A percentile compares a stretch with the other conserved stretches of the same genome.
These are phyloP conservation scores for Graptemys geographica DNA, from an alignment of 2,797 vertebrate species.

Conservation along the genomic window DNA sequence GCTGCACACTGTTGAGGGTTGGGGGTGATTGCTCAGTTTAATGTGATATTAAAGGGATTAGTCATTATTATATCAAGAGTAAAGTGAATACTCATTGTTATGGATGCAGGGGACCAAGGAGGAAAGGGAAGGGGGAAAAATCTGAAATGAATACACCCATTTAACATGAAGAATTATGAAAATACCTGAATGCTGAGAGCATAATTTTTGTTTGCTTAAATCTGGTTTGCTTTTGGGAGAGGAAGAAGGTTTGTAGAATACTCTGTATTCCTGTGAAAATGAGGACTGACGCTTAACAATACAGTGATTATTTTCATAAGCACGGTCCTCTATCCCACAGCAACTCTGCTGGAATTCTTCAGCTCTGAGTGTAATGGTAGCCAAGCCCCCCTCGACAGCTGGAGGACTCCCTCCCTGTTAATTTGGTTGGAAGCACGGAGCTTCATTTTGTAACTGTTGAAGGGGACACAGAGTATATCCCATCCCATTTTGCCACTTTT, in stretches of 20 bases:
- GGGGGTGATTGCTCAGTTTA: conserved; percentile 8
- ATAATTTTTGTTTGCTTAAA: neutral
- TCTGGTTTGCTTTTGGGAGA: neutral
- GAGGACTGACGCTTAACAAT: neutral
- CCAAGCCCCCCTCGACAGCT: neutral
- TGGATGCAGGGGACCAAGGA: neutral
- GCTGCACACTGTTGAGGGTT: neutral
- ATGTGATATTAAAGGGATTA: conserved; percentile 20
- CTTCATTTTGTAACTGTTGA: neutral
- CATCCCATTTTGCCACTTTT: neutral
- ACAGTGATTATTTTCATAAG: neutral
- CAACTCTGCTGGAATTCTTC: neutral
- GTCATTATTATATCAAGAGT: conserved; percentile 7
- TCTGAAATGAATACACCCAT: neutral
- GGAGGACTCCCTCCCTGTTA: neutral
- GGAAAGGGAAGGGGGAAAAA: neutral
- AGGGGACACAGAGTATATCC: neutral
- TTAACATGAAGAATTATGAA: neutral
- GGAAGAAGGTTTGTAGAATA: neutral
- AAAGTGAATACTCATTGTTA: neutral
- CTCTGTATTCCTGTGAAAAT: neutral
- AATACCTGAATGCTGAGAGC: rapidly evolving
- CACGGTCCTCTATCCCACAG: neutral
- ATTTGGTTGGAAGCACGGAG: neutral
- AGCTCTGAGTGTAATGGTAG: neutral